Conservation (phyloP, 53 echinoderm and acorn worm genomes). For the Echinarachnius parma region DNA sequence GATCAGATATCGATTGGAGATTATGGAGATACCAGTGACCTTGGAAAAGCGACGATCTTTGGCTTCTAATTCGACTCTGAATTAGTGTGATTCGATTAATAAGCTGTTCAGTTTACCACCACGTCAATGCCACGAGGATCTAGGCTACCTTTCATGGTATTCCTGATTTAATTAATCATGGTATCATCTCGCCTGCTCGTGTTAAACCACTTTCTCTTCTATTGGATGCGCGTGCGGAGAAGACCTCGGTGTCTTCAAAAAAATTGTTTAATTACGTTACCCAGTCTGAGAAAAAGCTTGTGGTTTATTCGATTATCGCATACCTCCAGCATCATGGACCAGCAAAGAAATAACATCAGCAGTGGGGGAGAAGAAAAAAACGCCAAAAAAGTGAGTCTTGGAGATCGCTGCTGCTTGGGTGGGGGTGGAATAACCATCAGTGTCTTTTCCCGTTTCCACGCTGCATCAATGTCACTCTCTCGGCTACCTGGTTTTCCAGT, state of each 20-base stretch:
- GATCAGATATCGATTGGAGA: too few relatives aligned
- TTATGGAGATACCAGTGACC: neutral
- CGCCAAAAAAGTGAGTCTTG: constrained; percentile 13
- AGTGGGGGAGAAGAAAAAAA: constrained; percentile 23
- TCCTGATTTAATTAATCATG: constrained; percentile 47
- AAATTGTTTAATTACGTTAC: constrained; percentile 51
- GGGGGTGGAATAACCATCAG: constrained; percentile 18
- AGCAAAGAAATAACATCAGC: neutral
- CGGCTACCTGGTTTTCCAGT: constrained; percentile 28
- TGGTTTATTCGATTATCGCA: constrained; percentile 37
- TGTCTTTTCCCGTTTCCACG: constrained; percentile 35
- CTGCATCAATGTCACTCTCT: constrained; percentile 22
- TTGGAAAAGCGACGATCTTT: neutral
- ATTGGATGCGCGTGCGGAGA: too few relatives aligned
- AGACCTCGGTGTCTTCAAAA: constrained; percentile 35
- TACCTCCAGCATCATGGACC: constrained; percentile 12
- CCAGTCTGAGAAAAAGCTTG: constrained; percentile 45
- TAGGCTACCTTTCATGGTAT: constrained; percentile 9
- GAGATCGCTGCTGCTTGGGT: constrained; percentile 15
- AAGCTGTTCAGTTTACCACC: constrained; percentile 30
- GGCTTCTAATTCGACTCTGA: constrained; percentile 6
- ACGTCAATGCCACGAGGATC: neutral
- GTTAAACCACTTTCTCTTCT: constrained; percentile 28
- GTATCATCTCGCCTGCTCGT: constrained; percentile 16
- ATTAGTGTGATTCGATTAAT: constrained; percentile 43